phyloP scores from a whole-genome alignment of 1,140 invertebrate species.

The Pseudomyrmex gracilis region DNA sequence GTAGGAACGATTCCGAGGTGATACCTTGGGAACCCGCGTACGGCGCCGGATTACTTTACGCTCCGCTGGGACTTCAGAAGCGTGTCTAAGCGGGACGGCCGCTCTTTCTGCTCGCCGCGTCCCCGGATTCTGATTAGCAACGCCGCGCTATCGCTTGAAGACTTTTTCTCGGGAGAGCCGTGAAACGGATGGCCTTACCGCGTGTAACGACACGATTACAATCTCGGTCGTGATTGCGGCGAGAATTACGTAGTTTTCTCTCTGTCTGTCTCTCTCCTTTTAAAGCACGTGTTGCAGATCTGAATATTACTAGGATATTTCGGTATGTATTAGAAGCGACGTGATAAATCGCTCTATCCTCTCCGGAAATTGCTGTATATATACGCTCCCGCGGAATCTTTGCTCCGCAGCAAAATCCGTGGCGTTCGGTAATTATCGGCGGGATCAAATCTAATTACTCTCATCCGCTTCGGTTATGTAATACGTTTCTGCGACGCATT shows the following conservation, averaged over 20 bases:
- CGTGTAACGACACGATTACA: slow-evolving; percentile 62
- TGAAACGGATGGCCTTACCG: slow-evolving; percentile 42
- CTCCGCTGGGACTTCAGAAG: slow-evolving; percentile 79
- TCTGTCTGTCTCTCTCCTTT: too few relatives aligned
- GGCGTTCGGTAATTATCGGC: slow-evolving; percentile 28
- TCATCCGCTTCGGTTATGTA: slow-evolving; percentile 38
- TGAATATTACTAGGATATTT: slow-evolving; percentile 62
- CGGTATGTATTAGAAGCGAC: slow-evolving; percentile 37
- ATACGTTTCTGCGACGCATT: slow-evolving; percentile 21
- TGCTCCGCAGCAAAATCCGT: not conserved
- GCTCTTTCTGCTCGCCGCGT: slow-evolving; percentile 62
- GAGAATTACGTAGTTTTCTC: slow-evolving; percentile 50
- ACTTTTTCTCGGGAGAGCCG: slow-evolving; percentile 50
- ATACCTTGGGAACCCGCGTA: slow-evolving; percentile 79
- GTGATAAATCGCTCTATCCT: slow-evolving; percentile 51
- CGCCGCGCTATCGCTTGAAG: slow-evolving; percentile 46
- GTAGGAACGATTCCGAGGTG: slow-evolving; percentile 77
- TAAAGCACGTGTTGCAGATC: slow-evolving; percentile 2
- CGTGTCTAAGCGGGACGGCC: slow-evolving; percentile 74
- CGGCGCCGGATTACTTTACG: slow-evolving; percentile 78
- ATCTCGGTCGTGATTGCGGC: slow-evolving; percentile 49
- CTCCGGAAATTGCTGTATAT: slow-evolving; percentile 10
- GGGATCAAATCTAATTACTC: slow-evolving; percentile 47
- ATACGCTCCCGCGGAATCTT: slow-evolving; percentile 24
- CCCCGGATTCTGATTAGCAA: slow-evolving; percentile 64